Conservation (phyloP, 2,888 invertebrate genomes). For the Electrophaes corylata region DNA sequence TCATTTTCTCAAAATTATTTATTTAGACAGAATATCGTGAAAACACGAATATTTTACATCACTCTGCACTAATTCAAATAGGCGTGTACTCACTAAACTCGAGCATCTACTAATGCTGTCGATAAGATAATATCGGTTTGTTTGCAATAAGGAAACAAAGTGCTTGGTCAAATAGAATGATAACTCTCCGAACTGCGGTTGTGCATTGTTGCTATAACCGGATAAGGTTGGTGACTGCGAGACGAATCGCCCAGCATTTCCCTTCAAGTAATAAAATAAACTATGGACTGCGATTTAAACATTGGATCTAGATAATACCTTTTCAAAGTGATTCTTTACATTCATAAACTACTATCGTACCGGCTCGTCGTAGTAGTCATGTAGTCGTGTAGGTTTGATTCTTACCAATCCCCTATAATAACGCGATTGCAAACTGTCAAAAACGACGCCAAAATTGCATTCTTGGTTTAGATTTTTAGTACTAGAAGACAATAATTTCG, state of each 20-base stretch:
- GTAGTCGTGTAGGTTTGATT: no score
- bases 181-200: conserved; percentile 48
- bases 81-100: conserved; percentile 57
- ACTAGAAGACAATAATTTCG: no score
- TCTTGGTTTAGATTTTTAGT: no score
- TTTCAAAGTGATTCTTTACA: no score
- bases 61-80: conserved; percentile 56
- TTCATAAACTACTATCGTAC: no score
- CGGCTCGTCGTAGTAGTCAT: no score
- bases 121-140: conserved; percentile 71
- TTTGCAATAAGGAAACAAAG: conserved; percentile 68
- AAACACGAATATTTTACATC: conserved; percentile 38
- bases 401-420: no score
- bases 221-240: conserved; percentile 45
- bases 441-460: no score
- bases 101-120: conserved; percentile 60
- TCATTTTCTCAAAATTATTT: conserved; percentile 50
- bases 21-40: no score
- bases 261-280: conserved; percentile 8
- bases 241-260: neutral
- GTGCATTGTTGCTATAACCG: conserved; percentile 48
- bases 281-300: neutral
- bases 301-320: no score
- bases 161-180: conserved; percentile 56
- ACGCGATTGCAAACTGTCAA: no score